Conservation (phyloP, 2,888 invertebrate species). For the Nomada goodeniana region DNA sequence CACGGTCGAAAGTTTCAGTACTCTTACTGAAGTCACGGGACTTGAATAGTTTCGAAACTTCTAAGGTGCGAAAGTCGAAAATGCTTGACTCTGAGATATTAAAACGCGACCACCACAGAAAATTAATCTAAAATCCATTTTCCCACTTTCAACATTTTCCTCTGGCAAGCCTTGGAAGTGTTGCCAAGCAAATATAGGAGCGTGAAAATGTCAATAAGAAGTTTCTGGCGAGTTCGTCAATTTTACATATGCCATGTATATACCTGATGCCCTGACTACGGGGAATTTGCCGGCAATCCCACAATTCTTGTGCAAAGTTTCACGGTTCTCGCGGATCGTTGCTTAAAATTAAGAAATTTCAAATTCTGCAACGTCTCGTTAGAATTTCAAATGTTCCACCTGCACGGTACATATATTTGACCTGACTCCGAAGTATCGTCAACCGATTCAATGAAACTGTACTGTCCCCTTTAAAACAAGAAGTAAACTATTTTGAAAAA, state of each 20-base stretch:
- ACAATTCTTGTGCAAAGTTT: not conserved
- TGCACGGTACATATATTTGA: too few species aligned
- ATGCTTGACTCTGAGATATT: not conserved
- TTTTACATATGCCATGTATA: constrained; percentile 2
- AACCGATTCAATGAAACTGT: too few species aligned
- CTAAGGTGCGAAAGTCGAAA: not conserved
- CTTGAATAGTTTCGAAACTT: not conserved
- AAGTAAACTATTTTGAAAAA: too few species aligned
- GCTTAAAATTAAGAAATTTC: not conserved
- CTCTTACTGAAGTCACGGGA: too few species aligned
- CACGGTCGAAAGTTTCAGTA: too few species aligned
- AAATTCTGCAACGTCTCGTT: too few species aligned
- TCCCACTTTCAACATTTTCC: not conserved
- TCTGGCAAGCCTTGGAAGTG: not conserved
- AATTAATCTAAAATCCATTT: constrained; percentile 1
- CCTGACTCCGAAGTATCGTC: too few species aligned
- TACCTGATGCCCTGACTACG: not conserved
- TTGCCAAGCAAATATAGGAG: not conserved
- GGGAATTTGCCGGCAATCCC: not conserved
- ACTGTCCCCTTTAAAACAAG: too few species aligned
- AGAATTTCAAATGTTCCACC: not conserved
- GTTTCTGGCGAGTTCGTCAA: constrained; percentile 1
- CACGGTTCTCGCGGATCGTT: not conserved
- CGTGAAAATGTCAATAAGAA: constrained; percentile 1
- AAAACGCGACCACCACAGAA: not conserved